Evolutionary conservation across 2,113 vertebrate species (phyloP), one percentile per base, ranked within the genome.

Genomic region (Alces alces): DNA sequence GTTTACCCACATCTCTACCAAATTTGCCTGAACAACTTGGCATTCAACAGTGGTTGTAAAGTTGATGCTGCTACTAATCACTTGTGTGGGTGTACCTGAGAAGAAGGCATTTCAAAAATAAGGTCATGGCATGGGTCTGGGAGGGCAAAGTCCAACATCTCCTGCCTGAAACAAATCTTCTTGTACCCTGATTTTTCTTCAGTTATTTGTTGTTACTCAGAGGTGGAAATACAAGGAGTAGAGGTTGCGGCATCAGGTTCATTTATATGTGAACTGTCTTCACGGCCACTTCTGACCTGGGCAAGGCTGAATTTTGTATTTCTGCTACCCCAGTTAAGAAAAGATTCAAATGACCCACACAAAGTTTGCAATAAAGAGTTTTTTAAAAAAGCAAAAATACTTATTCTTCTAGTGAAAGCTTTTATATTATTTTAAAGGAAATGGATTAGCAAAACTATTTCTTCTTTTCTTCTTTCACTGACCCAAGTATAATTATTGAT

Each of bases 371-470:
- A 84, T 76, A 43, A 84, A 76, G 43, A 84, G 30, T 86, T 64
- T 10, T 10, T 47, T 76, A 93, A 76, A 33, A 83, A 82, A 12
- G 28, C 16, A 76, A 55, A 30, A 27, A 78, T 88, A 25, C 19
- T 50, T 60, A 7, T 86, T 91, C 19, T 78, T 39, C 13, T 87
- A 27, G n/a, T 78, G 36, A 89, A 92, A 93, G 70, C 5, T 80
- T 80, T 60, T 28, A 76, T n/a, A 60, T 96, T 88, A 54, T 45
- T 95, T 86, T 85, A 60, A 61, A 84, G 27, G 66, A 92, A 89
- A 61, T 19, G 19, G 10, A 50, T 43, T 83, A 60, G 6, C 7
- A 52, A 93, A 93, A 60, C 4, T 39, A 54, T 50, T n/a, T 89
- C 83, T 45, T 47, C 43, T 27, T 55, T 91, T 79, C 70, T 43